Conservation (phyloP, 2,888 invertebrate species). For the Diploptera punctata region DNA sequence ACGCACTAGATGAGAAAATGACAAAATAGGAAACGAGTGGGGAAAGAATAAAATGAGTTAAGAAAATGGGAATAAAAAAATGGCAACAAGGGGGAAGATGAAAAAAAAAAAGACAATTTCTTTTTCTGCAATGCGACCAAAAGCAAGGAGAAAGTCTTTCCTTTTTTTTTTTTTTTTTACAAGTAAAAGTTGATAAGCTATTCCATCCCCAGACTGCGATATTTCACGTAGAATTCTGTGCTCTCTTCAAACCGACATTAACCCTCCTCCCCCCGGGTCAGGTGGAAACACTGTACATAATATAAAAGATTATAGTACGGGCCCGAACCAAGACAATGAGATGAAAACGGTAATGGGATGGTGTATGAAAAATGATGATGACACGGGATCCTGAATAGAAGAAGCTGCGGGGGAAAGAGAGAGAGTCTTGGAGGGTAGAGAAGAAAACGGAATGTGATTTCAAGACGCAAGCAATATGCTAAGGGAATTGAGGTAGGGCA, state of each 20-base stretch:
- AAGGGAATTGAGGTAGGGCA: conserved; percentile 34
- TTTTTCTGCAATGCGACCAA: conserved; percentile 30
- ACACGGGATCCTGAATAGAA: conserved; percentile 38
- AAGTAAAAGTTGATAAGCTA: conserved; percentile 34
- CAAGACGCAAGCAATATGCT: conserved; percentile 39
- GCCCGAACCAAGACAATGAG: conserved; percentile 43
- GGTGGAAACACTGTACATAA: conserved; percentile 24
- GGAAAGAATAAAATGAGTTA: conserved; percentile 33
- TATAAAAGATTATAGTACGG: conserved; percentile 13
- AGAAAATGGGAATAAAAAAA: conserved; percentile 35
- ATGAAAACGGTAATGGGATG: conserved; percentile 43
- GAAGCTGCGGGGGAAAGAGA: conserved; percentile 8
- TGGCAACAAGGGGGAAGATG: conserved; percentile 3
- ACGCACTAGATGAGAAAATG: neutral
- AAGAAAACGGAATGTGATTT: conserved; percentile 23
- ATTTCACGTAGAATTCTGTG: conserved; percentile 34
- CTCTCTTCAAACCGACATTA: conserved; percentile 29
- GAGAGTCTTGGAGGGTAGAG: conserved; percentile 1
- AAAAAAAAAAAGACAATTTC: conserved; percentile 33
- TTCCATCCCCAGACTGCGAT: conserved; percentile 25
- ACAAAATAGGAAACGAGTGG: neutral
- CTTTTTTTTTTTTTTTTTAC: neutral
- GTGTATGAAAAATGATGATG: conserved; percentile 45
- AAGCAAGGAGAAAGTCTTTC: neutral
- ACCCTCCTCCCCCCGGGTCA: conserved; percentile 24